Evolutionary conservation across 2,797 vertebrate species (phyloP).

Genomic region (Synaphobranchus kaupii): DNA sequence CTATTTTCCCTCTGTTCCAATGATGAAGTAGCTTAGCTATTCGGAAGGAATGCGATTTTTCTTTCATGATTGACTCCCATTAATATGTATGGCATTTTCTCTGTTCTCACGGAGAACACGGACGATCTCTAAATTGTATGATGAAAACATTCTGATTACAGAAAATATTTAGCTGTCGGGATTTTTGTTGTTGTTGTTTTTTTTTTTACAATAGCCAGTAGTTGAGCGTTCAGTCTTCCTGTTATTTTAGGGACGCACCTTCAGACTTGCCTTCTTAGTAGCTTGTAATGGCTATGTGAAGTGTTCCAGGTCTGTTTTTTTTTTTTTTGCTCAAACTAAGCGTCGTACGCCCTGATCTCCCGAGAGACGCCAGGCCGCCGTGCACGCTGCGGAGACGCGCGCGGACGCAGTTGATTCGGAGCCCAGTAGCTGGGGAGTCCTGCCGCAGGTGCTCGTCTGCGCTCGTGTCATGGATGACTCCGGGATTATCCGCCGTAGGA

Average conservation of each 20-base stretch:
- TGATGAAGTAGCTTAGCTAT: background rate
- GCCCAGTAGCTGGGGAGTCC: slow-evolving; percentile 35
- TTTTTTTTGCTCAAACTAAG: slow-evolving; percentile 37
- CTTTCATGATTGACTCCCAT: background rate
- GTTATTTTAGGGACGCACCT: background rate
- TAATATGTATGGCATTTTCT: slow-evolving; percentile 8
- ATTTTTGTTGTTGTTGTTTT: background rate
- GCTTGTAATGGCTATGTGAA: background rate
- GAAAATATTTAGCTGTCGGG: background rate
- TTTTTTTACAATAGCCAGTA: background rate
- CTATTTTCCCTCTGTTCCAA: background rate
- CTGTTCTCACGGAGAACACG: background rate
- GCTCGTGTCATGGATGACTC: slow-evolving; percentile 80
- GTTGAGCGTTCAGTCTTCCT: background rate
- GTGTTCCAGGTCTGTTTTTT: slow-evolving; percentile 30
- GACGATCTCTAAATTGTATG: background rate
- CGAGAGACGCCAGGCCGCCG: slow-evolving; percentile 36
- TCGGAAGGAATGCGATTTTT: background rate
- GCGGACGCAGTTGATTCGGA: slow-evolving; percentile 32
- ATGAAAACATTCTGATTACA: background rate
- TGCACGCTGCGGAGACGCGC: slow-evolving; percentile 45
- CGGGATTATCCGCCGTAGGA: slow-evolving; percentile 83
- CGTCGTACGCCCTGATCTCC: slow-evolving; percentile 34
- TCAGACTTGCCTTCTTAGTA: background rate
- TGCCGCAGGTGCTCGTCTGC: slow-evolving; percentile 32